Base-by-base conservation (phyloP, 2,797 vertebrate genomes). In the Tauraco hartlaubi region DNA sequence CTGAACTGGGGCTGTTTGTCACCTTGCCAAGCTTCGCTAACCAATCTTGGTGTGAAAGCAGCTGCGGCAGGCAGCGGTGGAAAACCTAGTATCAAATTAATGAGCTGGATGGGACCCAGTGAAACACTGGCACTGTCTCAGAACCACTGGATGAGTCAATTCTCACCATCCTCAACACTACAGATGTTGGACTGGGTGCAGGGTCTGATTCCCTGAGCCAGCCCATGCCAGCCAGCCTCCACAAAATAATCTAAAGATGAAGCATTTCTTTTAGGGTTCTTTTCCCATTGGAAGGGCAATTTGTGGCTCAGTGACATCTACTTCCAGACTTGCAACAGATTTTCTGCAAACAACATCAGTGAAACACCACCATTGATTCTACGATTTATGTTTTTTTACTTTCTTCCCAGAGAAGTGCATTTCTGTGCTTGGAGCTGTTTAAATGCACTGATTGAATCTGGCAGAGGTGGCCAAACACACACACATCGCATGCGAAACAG, bases 101-200 rank as follows among this genome's bases (percentile, higher is more conserved):
- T 55, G 67, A 79, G 84, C 84, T 89, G 81, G 94, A 94, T 93
- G 75, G 23, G 61, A 85, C 58, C 92, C 84, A 93, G 76, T 46
- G 48, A 11, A 80, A n/a, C 58, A 37, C 48, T 33, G 33, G 16
- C 44, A 29, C 48, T 20, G 23, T 33, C 71, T 74, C 7, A 3
- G 15, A 69, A 74, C 58, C 33, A 19, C 41, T 71, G 67, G 37
- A 43, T 48, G 69, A 80, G 61, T 59, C 72, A 74, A 25, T 66
- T 43, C 79, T 63, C 85, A 72, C 46, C 46, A 31, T 33, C 35
- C 54, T 75, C 69, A 15, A 11, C 3, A 6, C 25, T 72, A 28
- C 58, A 84, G 54, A 41, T 61, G 44, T n/a, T 66, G 29, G 51
- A 51, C 12, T 16, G 49, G 37, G 22, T n/a, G 37, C 54, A 83